phyloP scores from a whole-genome alignment of 2,797 vertebrate genomes.

The Octomys mimax region DNA sequence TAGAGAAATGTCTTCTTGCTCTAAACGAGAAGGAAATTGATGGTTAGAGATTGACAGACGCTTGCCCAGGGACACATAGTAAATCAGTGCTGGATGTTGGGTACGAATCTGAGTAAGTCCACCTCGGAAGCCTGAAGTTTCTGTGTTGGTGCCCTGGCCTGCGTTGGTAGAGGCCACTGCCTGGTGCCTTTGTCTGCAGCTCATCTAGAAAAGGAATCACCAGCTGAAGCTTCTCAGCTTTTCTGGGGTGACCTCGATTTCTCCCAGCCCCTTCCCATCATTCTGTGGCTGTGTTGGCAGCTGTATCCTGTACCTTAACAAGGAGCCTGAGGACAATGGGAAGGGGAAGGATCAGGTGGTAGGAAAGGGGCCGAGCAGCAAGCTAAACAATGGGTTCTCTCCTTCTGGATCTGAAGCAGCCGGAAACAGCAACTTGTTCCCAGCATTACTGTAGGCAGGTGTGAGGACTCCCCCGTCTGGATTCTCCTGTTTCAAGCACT shows the following conservation, averaged over 20 bases:
- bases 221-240: background rate
- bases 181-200: background rate
- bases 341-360: conserved; percentile 54
- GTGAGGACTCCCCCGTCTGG: background rate
- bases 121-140: conserved; percentile 19
- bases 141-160: background rate
- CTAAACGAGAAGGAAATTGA: background rate
- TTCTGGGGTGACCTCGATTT: background rate
- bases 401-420: background rate
- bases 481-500: conserved; percentile 9
- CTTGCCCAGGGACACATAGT: conserved; percentile 5
- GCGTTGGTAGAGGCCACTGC: background rate
- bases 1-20: background rate
- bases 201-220: conserved; percentile 1
- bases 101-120: background rate
- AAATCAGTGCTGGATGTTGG: background rate
- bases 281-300: conserved; percentile 62
- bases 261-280: conserved; percentile 20
- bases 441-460: conserved; percentile 64
- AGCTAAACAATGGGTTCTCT: conserved; percentile 64
- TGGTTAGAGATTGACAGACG: background rate
- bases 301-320: conserved; percentile 72
- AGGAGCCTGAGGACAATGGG: conserved; percentile 62
- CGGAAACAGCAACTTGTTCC: conserved; percentile 66
- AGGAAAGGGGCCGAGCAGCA: conserved; percentile 55